These are phyloP conservation scores for Hirundichthys speculiger DNA, from an alignment of 2,113 vertebrate species.

Conservation along the genomic window DNA sequence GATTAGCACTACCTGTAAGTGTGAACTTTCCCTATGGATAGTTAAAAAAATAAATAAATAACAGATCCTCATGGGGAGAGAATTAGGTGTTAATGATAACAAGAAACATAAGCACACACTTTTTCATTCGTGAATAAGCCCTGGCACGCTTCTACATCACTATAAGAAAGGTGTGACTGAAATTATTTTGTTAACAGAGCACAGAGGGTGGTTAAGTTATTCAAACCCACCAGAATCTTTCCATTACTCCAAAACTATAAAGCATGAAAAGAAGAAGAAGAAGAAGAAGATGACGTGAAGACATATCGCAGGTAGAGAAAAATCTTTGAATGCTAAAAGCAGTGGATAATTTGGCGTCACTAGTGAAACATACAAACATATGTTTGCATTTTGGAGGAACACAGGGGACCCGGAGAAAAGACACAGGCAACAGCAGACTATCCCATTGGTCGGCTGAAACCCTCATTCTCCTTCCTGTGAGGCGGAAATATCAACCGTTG, in stretches of 20 bases:
- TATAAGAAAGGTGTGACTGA: conserved; percentile 4
- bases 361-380: too few species aligned
- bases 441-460: too few species aligned
- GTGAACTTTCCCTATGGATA: conserved; percentile 28
- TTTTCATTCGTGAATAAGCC: too few species aligned
- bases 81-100: conserved; percentile 62
- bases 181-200: conserved; percentile 8
- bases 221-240: conserved; percentile 35
- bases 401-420: too few species aligned
- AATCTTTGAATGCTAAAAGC: background rate
- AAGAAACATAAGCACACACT: conserved; percentile 26
- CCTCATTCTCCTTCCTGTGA: too few species aligned
- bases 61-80: conserved; percentile 43
- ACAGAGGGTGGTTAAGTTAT: conserved; percentile 20
- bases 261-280: conserved; percentile 27
- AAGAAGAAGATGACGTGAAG: conserved; percentile 46
- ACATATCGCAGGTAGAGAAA: conserved; percentile 32
- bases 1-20: too few species aligned
- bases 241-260: conserved; percentile 14
- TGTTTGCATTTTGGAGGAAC: too few species aligned
- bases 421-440: too few species aligned
- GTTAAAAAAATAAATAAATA: conserved; percentile 20
- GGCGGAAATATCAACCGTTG: too few species aligned
- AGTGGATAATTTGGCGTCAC: too few species aligned
- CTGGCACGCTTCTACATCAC: background rate